Conservation (phyloP, 2,797 vertebrate genomes). For the Betta splendens region DNA sequence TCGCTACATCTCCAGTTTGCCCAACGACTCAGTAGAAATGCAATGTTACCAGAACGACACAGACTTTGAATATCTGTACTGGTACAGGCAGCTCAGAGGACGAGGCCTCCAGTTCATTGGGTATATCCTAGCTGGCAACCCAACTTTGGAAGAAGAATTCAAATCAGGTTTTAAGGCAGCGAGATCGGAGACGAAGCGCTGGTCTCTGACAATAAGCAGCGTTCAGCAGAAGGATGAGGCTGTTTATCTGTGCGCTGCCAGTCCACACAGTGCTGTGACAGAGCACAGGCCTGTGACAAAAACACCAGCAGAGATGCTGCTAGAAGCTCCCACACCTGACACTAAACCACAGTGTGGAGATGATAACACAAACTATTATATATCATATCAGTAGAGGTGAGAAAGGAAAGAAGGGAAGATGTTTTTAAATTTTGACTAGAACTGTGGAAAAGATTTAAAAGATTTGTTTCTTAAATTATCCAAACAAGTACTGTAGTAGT, state of each 20-base stretch:
- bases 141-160: constrained; percentile 21
- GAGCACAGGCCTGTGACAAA: constrained; percentile 41
- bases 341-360: constrained; percentile 12
- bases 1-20: not conserved
- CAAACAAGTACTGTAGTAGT: too few relatives aligned
- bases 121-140: rapidly evolving
- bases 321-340: constrained; percentile 18
- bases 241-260: constrained; percentile 56
- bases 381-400: too few relatives aligned
- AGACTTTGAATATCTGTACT: constrained; percentile 35
- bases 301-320: constrained; percentile 12
- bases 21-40: constrained; percentile 15
- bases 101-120: constrained; percentile 21
- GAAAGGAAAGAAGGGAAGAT: too few relatives aligned
- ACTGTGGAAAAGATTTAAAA: not conserved
- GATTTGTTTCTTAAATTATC: not conserved
- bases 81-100: constrained; percentile 39
- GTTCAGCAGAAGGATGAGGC: constrained; percentile 32
- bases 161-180: constrained; percentile 27
- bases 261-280: constrained; percentile 46
- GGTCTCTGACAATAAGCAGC: constrained; percentile 31
- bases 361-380: not conserved
- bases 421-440: too few relatives aligned
- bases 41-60: constrained; percentile 59
- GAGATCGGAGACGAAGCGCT: constrained; percentile 7